Percentiles rank a stretch among this genome's conserved stretches.
Conservation (phyloP, 2,888 invertebrate species). For the Epinotia demarniana region DNA sequence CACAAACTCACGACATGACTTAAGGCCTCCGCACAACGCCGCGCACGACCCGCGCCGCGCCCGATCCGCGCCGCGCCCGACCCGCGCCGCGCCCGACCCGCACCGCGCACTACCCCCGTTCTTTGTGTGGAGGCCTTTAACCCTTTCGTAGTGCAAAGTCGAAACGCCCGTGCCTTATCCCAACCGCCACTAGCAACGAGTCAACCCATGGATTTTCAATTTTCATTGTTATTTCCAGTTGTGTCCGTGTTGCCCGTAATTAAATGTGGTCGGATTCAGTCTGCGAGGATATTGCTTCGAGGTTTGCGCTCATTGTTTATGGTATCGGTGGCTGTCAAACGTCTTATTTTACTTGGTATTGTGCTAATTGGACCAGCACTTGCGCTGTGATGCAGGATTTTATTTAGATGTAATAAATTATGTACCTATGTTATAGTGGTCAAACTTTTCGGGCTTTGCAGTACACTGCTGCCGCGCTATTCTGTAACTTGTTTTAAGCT, state of each 20-base stretch:
- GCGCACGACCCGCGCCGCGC: no score
- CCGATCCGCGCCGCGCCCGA: no score
- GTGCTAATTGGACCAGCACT: not conserved
- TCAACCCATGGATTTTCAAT: constrained; percentile 50
- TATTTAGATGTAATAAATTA: not conserved
- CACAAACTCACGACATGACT: no score
- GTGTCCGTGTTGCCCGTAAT: constrained; percentile 51
- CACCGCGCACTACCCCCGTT: no score
- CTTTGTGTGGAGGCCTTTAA: not conserved
- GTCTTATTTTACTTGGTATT: not conserved
- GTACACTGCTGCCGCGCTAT: no score
- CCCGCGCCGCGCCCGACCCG: no score
- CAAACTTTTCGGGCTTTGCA: no score
- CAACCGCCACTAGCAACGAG: constrained; percentile 17
- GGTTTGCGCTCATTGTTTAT: constrained; percentile 26
- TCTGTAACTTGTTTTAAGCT: no score
- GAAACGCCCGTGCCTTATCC: not conserved
- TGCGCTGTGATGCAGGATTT: not conserved
- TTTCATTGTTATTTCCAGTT: constrained; percentile 53
- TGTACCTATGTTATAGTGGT: not conserved
- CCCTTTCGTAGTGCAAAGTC: no score
- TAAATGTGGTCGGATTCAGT: constrained; percentile 52
- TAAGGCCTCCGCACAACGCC: no score
- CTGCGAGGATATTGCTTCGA: constrained; percentile 38
- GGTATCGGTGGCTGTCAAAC: not conserved